Evolutionary conservation across 2,797 vertebrate species (phyloP).

Genomic region (Coluber constrictor): DNA sequence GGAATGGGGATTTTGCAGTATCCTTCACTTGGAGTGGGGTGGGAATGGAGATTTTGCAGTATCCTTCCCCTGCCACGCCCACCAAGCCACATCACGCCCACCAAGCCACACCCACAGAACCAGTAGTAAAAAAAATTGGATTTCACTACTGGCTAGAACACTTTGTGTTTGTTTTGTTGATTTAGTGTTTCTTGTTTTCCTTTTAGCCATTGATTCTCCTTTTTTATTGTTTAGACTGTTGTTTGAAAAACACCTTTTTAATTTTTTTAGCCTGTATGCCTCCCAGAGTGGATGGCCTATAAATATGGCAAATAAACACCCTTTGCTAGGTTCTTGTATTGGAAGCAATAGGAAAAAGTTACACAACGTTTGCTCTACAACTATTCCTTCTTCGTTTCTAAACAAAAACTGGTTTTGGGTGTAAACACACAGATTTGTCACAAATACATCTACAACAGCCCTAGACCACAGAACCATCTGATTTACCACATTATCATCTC

Average conservation of each 20-base stretch:
- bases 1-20: too few species aligned
- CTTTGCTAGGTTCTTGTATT: not conserved
- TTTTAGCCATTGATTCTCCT: not conserved
- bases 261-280: not conserved
- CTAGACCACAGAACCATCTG: not conserved
- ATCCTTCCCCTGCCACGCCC: too few species aligned
- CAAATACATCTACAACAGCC: not conserved
- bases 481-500: constrained; percentile 30
- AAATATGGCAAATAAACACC: not conserved
- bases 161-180: not conserved
- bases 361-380: not conserved
- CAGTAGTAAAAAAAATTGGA: too few species aligned
- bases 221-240: not conserved
- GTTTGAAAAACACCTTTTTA: not conserved
- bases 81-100: too few species aligned
- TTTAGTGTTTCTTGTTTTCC: not conserved
- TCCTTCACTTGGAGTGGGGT: too few species aligned
- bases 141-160: not conserved
- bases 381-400: not conserved
- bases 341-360: not conserved
- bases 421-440: not conserved
- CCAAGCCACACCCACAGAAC: too few species aligned
- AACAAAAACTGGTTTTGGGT: not conserved
- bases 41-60: too few species aligned
- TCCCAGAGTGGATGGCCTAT: not conserved